phyloP scores from a whole-genome alignment of 1,140 invertebrate species.

The Anastatus disparis region DNA sequence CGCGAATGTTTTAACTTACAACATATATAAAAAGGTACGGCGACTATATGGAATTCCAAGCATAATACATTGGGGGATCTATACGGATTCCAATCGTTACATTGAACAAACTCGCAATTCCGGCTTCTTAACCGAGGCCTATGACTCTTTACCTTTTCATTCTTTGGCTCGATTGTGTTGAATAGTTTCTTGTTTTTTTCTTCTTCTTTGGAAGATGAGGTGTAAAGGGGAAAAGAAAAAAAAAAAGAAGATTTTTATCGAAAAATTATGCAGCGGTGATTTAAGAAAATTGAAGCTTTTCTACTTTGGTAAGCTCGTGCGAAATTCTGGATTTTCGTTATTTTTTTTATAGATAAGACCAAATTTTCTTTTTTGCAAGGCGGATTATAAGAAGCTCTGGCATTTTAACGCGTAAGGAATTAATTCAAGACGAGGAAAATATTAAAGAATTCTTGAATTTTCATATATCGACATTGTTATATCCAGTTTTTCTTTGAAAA shows the following conservation, averaged over 20 bases:
- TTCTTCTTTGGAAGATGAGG: neutral
- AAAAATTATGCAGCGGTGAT: conserved; percentile 3
- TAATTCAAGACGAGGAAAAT: too few relatives aligned
- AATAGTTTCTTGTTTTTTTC: neutral
- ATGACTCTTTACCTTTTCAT: neutral
- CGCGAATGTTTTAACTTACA: too few relatives aligned
- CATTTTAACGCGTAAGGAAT: neutral
- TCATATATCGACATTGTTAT: too few relatives aligned
- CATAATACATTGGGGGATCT: conserved; percentile 1
- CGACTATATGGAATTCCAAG: conserved; percentile 1
- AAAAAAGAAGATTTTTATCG: conserved; percentile 22
- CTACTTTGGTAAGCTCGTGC: too few relatives aligned
- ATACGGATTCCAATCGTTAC: conserved; percentile 7
- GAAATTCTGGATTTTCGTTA: neutral
- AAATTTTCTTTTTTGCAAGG: neutral
- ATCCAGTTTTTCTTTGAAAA: too few relatives aligned
- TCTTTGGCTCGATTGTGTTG: neutral
- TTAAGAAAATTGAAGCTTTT: too few relatives aligned
- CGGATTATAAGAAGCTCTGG: neutral
- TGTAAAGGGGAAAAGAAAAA: too few relatives aligned
- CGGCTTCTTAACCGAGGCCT: neutral
- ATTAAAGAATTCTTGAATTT: too few relatives aligned
- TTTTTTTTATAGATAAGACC: neutral
- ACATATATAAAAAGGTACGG: neutral
- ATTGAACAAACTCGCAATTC: conserved; percentile 16